Conservation (phyloP, 2,888 invertebrate genomes). For the Leptogaster cylindrica region DNA sequence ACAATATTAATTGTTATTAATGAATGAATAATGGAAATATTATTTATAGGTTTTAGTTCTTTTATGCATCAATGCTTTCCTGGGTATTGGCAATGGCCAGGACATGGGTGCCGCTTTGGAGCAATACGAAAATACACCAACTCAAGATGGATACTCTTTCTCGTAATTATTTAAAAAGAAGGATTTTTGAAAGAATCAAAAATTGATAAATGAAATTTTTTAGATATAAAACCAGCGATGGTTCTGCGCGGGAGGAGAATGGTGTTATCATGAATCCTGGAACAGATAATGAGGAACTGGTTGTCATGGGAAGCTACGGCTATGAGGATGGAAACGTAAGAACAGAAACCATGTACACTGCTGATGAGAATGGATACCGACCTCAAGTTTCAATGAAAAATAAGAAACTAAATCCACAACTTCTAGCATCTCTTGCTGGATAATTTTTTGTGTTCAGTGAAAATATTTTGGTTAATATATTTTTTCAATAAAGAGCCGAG, state of each 20-base stretch:
- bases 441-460: constrained; percentile 37
- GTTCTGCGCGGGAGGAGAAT: constrained; percentile 58
- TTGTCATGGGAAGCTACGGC: constrained; percentile 58
- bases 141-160: constrained; percentile 58
- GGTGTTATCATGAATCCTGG: constrained; percentile 58
- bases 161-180: constrained; percentile 51
- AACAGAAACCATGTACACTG: constrained; percentile 59
- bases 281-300: constrained; percentile 56
- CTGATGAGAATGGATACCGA: constrained; percentile 60
- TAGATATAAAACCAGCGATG: constrained; percentile 54
- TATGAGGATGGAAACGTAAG: constrained; percentile 57
- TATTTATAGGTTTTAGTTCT: background rate
- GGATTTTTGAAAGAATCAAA: too few relatives aligned
- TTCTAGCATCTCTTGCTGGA: constrained; percentile 47
- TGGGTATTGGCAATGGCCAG: background rate
- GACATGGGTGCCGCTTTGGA: constrained; percentile 51
- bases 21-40: too few relatives aligned
- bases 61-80: background rate
- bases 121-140: constrained; percentile 53
- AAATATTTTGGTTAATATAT: too few relatives aligned
- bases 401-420: constrained; percentile 52
- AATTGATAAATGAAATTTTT: too few relatives aligned
- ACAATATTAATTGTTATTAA: too few relatives aligned
- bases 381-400: constrained; percentile 56
- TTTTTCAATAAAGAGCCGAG: too few relatives aligned